A percentile compares a stretch with the other conserved stretches of the same genome.
phyloP scores from a whole-genome alignment of 1,140 invertebrate genomes.

The Drosophila insularis region DNA sequence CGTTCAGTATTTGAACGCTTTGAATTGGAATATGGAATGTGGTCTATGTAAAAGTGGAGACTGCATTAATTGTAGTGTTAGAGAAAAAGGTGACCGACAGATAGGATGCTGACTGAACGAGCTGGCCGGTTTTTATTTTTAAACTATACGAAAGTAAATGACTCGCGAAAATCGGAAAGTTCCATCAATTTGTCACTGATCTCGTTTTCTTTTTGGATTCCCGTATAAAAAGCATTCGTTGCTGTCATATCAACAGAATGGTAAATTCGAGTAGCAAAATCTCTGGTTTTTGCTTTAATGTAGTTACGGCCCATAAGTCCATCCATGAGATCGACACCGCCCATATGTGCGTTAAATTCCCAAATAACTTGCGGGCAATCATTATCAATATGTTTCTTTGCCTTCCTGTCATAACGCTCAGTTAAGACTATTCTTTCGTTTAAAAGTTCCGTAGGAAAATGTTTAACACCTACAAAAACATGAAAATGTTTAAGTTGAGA shows the following conservation, averaged over 20 bases:
- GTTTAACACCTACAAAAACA: conserved; percentile 32
- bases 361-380: conserved; percentile 9
- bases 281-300: conserved; percentile 79
- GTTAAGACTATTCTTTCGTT: conserved; percentile 9
- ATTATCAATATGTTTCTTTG: background rate
- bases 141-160: background rate
- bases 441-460: conserved; percentile 2
- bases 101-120: background rate
- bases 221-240: conserved; percentile 15
- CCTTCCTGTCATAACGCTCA: background rate
- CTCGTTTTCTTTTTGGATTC: conserved; percentile 5
- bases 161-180: conserved; percentile 1
- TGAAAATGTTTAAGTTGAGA: too few species aligned
- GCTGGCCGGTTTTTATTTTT: background rate
- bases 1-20: too few species aligned
- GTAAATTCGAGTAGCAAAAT: conserved; percentile 82
- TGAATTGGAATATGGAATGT: too few species aligned
- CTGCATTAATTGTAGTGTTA: too few species aligned
- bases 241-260: conserved; percentile 82
- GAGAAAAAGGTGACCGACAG: too few species aligned
- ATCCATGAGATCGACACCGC: conserved; percentile 83
- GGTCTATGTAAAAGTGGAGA: too few species aligned
- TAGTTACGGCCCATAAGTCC: conserved; percentile 81
- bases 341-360: conserved; percentile 77
- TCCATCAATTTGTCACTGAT: background rate